Base-by-base conservation (phyloP, 1,140 invertebrate species). In the Diplogasteroides magnus region DNA sequence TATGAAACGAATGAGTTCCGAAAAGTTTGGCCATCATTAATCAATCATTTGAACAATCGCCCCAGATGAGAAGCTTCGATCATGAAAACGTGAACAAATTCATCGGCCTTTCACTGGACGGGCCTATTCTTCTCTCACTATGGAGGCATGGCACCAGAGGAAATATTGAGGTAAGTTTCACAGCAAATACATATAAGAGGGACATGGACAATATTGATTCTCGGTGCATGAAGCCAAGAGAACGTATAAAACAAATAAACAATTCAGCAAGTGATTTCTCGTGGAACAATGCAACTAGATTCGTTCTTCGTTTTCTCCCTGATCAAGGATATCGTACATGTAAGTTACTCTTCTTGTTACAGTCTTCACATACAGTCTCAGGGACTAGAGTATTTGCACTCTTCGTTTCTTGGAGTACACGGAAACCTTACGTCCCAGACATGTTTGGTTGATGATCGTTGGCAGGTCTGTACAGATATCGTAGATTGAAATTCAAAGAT, bases 11-110 rank as follows among this genome's bases (percentile, higher is more conserved):
- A 77, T 25, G 64, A 62, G 61, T 29, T 77, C 29, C 67, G 19
- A 27, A 66, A 61, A 13, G 25, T 64, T 0, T 70, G 77, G 31
- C 37, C 72, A 23, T 23, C 14, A 23, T 15, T 29, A 15, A 27
- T 75, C 13, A 57, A 61, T 2, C n/a, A n/a, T 15, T 19, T 32
- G 67, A 74, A 55, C 55, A 3, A 2, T 71, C 3, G 27, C 1
- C 19, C 23, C 1, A 25, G 15, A 69, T 31, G 31, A 73, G 64
- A 56, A 14, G 28, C 3, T 32, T 81, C 31, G 78, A 79, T 27
- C 72, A 79, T 65, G 77, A 77, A 31, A 77, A 77, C 64, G 63
- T 76, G 19, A 80, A 77, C 60, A 31, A 74, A 0, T 77, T 75
- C 26, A 14, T 75, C 25, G 74, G 76, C 13, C 28, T 77, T 1